Evolutionary conservation across 2,888 invertebrate genomes (phyloP), one percentile per base, ranked within the genome.

Genomic region (Tuta absoluta): DNA sequence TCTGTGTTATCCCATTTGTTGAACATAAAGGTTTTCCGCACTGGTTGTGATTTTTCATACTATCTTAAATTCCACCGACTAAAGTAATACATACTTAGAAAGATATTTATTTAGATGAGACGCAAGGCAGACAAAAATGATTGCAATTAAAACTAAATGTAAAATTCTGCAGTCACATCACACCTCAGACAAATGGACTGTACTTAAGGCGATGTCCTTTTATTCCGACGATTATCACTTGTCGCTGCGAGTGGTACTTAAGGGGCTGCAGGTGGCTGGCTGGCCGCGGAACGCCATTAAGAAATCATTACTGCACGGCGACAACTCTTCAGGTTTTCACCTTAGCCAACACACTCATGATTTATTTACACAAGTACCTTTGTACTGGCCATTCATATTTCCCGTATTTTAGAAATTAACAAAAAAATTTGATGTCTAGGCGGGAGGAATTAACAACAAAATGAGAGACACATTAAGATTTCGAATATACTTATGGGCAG

Each of bases 251-350:
- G 23, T 14, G 24, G 53, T 24, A 53, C 24, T 24, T 21, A 24
- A 53, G 53, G 24, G 1, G 53, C 23, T n/a, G 21, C 21, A 21
- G 51, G 51, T 51, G 23, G 51, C 21, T 51, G 51, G 51, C 19
- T 19, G 21, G 19, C 21, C 19, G 10, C 53, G 53, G 19, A 23
- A 12, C 19, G 24, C 24, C 53, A 53, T 53, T 53, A 53, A n/a
- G 57, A 23, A 57, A 57, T 57, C 57, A 57, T 57, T 57, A 57
- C 24, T 28, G 57, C 28, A 19, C 12, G 23, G 23, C n/a, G 49
- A 49, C 49, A 19, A 49, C 49, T 49, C 23, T 49, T 49, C 49
- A 49, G 1, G 2, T 49, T 49, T 23, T 23, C 49, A 21, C 49
- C 17, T 45, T n/a, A n/a, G 45, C 45, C 17, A 45, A 45, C 45